Evolutionary conservation across 2,113 vertebrate species (phyloP), one percentile per base, ranked within the genome.

Genomic region (Sinocyclocheilus maitianheensis): DNA sequence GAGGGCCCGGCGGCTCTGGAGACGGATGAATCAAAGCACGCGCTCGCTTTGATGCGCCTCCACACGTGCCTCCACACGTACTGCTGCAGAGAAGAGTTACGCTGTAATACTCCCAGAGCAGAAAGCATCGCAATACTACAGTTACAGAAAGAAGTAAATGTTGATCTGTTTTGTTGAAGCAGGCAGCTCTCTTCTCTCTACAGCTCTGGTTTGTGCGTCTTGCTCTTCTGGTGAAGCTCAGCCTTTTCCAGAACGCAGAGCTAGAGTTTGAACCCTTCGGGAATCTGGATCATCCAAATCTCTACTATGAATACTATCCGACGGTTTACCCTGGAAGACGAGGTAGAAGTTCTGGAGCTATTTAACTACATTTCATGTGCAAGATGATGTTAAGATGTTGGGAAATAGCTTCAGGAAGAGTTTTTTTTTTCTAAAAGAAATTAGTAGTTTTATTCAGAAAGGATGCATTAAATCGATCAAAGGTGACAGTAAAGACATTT

Each of bases 161-260:
- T 12, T 40, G 62, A 22, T 11, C 14, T 14, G 14, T 16, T 80
- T 43, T 26, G 46, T 81, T 22, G 34, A 72, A 72, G 37, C 34
- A 72, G 37, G 11, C 34, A 0, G 18, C 69, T 72, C 34, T 53
- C 77, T 26, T 77, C 24, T 78, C 11, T 81, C 22, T 34, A 58
- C 96, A 97, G 98, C 96, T 99, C 2, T 99, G 98, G 98, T 99
- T 99, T 90, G 97, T 99, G 88, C 94, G 98, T 30, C 93, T 99
- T 81, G 96, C 97, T 0, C 93, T 99, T 20, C 93, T 99, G 88
- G 95, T 96, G 90, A 99, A 99, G 92, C 91, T 99, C 88, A 96
- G 94, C 91, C 96, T 98, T 1, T 99, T 98, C 93, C 97, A 97
- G 93, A 99, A 97, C 20, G 97, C 97, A 3, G 97, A 99, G 87